These are phyloP conservation scores for Rhinopithecus roxellana DNA, from an alignment of 2,113 vertebrate species.

Conservation along the genomic window DNA sequence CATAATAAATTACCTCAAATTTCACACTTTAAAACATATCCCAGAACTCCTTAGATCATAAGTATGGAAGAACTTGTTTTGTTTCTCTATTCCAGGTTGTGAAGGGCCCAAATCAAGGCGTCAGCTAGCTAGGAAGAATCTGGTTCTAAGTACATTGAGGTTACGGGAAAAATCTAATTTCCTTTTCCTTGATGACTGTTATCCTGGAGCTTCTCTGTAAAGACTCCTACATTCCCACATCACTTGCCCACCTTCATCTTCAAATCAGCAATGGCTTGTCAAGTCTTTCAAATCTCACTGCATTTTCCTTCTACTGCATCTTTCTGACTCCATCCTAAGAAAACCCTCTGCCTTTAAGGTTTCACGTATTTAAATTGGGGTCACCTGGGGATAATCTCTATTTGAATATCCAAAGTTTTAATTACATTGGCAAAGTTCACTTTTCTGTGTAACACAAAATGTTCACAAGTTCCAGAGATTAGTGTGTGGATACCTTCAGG, in stretches of 20 bases:
- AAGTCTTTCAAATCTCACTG: not conserved
- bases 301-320: not conserved
- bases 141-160: not conserved
- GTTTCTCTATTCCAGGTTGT: not conserved
- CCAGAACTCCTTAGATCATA: not conserved
- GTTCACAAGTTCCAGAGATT: not conserved
- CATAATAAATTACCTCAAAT: not conserved
- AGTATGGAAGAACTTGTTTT: not conserved
- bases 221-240: not conserved
- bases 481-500: not conserved
- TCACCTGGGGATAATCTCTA: not conserved
- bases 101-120: not conserved
- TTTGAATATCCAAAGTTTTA: not conserved
- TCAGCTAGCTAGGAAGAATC: not conserved
- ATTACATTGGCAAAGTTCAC: not conserved
- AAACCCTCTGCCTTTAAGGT: not conserved
- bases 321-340: not conserved
- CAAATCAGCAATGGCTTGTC: not conserved
- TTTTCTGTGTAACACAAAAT: not conserved
- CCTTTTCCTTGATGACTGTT: not conserved
- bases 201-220: not conserved
- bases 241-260: not conserved
- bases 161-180: not conserved
- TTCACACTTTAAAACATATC: not conserved
- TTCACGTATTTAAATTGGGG: not conserved